A percentile compares a stretch with the other conserved stretches of the same genome.
Evolutionary conservation across 2,113 vertebrate genomes (phyloP).

Genomic region (Aythya baeri): DNA sequence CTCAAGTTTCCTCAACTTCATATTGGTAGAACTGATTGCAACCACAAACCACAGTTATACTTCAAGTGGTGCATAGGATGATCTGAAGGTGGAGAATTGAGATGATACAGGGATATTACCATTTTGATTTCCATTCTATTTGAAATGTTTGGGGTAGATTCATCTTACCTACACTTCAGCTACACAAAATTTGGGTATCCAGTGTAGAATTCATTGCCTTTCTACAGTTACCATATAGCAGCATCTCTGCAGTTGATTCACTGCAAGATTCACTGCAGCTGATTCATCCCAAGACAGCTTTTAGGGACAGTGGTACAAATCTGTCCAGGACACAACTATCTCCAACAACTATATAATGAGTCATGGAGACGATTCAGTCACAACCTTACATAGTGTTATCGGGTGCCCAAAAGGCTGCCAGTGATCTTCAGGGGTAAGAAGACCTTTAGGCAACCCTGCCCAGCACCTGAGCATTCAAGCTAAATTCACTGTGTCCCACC

Average conservation of each 20-base stretch:
- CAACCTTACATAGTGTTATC: background rate
- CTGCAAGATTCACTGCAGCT: background rate
- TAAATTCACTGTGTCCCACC: background rate
- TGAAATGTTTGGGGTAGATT: background rate
- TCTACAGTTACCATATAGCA: background rate
- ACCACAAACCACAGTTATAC: background rate
- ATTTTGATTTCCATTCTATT: background rate
- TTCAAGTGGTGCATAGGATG: background rate
- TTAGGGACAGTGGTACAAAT: background rate
- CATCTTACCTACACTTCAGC: background rate
- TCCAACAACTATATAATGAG: background rate
- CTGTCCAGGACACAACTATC: rapidly evolving
- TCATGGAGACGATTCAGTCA: too few species aligned
- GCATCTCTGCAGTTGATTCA: background rate
- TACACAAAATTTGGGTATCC: background rate
- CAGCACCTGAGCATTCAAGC: background rate
- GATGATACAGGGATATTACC: background rate
- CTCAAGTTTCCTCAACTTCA: background rate
- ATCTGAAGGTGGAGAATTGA: background rate
- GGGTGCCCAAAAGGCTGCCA: background rate
- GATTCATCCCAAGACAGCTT: background rate
- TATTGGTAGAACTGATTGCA: background rate
- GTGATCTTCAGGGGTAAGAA: background rate
- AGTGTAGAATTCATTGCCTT: background rate
- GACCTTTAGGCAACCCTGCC: background rate